Percentiles rank a stretch among this genome's conserved stretches.
These are phyloP conservation scores for Nettapus auritus DNA, from an alignment of 2,113 vertebrate genomes.

Conservation along the genomic window DNA sequence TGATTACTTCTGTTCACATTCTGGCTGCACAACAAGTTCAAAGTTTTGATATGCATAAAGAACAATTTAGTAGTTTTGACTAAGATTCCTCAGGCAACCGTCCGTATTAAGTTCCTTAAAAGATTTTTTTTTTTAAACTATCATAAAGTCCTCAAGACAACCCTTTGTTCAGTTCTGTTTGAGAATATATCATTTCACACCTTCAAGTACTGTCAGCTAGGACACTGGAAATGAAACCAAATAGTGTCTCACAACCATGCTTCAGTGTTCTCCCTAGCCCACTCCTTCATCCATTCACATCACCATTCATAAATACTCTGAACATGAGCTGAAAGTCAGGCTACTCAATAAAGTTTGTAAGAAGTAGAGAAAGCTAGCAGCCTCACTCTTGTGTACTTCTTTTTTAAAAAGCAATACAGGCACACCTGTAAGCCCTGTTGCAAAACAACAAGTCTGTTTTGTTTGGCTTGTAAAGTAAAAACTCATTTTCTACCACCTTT, in stretches of 20 bases:
- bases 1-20: neutral
- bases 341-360: neutral
- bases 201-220: neutral
- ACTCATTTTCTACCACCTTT: neutral
- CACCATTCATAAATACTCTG: neutral
- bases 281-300: neutral
- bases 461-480: neutral
- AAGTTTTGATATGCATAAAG: neutral
- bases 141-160: neutral
- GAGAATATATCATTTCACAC: neutral
- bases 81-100: neutral
- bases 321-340: neutral
- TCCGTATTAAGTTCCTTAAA: neutral
- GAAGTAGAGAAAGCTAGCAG: neutral
- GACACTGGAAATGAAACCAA: neutral
- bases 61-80: neutral
- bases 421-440: neutral
- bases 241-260: neutral
- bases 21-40: neutral
- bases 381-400: neutral
- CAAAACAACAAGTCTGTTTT: neutral
- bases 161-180: neutral
- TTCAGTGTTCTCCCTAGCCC: neutral
- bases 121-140: neutral
- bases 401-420: neutral